phyloP scores from a whole-genome alignment of 2,113 vertebrate species.

The Gasterosteus nipponicus region DNA sequence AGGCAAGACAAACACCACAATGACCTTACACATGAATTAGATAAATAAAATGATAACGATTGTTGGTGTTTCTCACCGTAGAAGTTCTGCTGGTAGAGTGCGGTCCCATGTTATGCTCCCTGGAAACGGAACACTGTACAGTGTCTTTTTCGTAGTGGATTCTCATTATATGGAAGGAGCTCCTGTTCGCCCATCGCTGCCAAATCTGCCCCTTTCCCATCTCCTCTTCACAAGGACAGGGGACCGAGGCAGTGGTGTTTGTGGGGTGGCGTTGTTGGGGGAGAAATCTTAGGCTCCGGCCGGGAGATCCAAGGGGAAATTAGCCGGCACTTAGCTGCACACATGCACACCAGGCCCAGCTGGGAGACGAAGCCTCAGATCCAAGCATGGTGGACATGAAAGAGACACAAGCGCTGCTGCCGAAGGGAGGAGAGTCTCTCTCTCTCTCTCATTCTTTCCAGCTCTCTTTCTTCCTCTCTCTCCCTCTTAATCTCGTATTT shows the following conservation, averaged over 20 bases:
- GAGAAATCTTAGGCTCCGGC: conserved; percentile 43
- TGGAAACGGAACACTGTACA: not conserved
- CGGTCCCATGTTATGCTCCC: not conserved
- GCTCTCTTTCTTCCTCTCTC: conserved; percentile 21
- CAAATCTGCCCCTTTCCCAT: not conserved
- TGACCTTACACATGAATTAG: not conserved
- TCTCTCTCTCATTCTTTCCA: conserved; percentile 15
- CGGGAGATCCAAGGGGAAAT: conserved; percentile 76
- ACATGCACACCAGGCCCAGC: conserved; percentile 71
- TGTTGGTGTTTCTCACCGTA: too few species aligned
- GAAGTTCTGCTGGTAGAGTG: not conserved
- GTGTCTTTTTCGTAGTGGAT: not conserved
- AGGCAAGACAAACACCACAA: not conserved
- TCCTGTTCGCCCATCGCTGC: conserved; percentile 11
- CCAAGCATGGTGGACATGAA: conserved; percentile 75
- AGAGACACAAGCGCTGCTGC: conserved; percentile 62
- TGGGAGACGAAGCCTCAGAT: conserved; percentile 71
- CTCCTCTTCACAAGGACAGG: conserved; percentile 6
- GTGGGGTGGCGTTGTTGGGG: conserved; percentile 12
- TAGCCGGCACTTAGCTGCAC: conserved; percentile 75
- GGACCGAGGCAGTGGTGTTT: not conserved
- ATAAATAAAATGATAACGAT: too few species aligned
- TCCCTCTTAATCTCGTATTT: conserved; percentile 50
- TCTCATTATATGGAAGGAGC: not conserved
- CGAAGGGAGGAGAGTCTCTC: conserved; percentile 52